Base-by-base conservation (phyloP, 2,797 vertebrate genomes). In the Danio choprae region DNA sequence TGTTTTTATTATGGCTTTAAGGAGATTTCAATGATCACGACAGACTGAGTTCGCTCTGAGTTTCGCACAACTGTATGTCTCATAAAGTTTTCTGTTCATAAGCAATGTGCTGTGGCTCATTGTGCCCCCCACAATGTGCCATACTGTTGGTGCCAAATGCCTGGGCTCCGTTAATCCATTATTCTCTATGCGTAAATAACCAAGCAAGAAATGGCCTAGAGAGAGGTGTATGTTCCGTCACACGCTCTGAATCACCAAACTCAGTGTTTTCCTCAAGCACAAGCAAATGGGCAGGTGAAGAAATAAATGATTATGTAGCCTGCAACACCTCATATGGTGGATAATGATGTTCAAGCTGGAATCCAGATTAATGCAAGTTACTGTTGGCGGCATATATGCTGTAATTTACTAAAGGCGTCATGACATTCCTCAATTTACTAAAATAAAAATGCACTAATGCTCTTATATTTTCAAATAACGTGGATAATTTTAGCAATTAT, bases 71-170 rank as follows among this genome's bases (percentile, higher is more conserved):
- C 41, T 77, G 62, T 40, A 44, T 59, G 11, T 69, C 64, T 59
- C 41, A 46, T 40, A 77, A 68, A 68, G 63, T 69, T 68, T 58
- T 29, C 9, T 69, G 11, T 58, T 78, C 6, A 11, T 20, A 55
- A 68, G 55, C 43, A 58, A 68, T 78, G 43, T 50, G 55, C 44
- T 58, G 48, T 58, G 53, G 40, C 63, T 69, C 75, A 68, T 77
- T 53, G 53, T 77, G 51, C 51, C 51, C 13, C 20, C 75, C 51
- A 48, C 75, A 68, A 67, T n/a, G 51, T 48, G 10, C 65, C 76
- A 69, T 78, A 69, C 76, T 78, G 76, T 43, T 78, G 16, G 59
- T 78, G 55, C 65, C 76, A 78, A 59, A 78, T 60, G 55, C 20
- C 51, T 22, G 44, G n/a, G 65, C 65, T 78, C 29, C 4, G n/a